These are phyloP conservation scores for Misgurnus mizolepis DNA, from an alignment of 2,113 vertebrate species.

Conservation along the genomic window DNA sequence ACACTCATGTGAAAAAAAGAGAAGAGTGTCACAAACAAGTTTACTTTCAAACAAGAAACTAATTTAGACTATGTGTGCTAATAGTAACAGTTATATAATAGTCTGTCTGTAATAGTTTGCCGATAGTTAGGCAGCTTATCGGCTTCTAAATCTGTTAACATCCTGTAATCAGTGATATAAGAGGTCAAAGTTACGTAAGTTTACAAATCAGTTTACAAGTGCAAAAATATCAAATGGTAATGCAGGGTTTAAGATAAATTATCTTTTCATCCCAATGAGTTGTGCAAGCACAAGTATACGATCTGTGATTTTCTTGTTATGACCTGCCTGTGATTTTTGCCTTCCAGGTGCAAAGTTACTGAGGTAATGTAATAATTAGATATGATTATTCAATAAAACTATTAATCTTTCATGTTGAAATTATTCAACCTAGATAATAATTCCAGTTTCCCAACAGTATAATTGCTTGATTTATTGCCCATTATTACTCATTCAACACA, in stretches of 20 bases:
- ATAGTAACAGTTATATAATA: neutral
- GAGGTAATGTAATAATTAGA: too few species aligned
- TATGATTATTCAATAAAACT: neutral
- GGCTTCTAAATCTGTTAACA: constrained; percentile 16
- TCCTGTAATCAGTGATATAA: neutral
- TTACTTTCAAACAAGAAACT: neutral
- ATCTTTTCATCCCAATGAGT: too few species aligned
- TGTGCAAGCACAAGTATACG: neutral
- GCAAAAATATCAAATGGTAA: too few species aligned
- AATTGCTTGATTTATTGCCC: neutral
- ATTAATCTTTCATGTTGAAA: neutral
- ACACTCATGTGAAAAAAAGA: neutral
- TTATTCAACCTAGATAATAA: neutral
- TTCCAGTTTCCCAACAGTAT: neutral
- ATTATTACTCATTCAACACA: neutral
- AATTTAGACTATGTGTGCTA: neutral
- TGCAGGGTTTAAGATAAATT: too few species aligned
- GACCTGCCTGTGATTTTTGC: neutral
- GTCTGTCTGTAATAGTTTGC: neutral
- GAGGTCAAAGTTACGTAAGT: neutral
- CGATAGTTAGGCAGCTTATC: neutral
- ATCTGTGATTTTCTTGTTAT: neutral
- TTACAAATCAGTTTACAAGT: too few species aligned
- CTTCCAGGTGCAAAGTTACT: too few species aligned
- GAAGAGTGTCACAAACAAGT: too few species aligned